Conservation (phyloP, 2,113 vertebrate species). For the Anarrhichthys ocellatus region DNA sequence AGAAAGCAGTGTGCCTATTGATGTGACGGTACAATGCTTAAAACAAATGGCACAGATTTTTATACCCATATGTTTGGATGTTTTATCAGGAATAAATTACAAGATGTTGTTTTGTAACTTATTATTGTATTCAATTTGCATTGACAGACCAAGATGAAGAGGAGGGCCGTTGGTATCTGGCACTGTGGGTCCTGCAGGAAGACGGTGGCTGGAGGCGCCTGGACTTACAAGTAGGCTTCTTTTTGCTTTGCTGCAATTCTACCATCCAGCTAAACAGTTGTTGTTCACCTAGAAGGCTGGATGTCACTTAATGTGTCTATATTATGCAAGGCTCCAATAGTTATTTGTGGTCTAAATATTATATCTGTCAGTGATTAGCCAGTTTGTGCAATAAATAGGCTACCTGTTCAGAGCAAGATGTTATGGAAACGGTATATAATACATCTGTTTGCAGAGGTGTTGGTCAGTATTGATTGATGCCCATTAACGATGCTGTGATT, state of each 20-base stretch:
- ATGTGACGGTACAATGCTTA: background rate
- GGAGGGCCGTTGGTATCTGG: constrained; percentile 98
- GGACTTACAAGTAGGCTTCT: constrained; percentile 96
- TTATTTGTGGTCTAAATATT: background rate
- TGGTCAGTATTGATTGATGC: background rate
- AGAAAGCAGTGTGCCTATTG: no score
- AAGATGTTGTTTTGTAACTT: background rate
- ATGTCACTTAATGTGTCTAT: background rate
- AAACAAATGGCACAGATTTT: background rate
- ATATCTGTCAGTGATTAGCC: background rate
- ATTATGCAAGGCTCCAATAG: background rate
- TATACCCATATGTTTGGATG: background rate
- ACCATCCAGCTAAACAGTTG: no score
- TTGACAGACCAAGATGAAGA: constrained; percentile 97
- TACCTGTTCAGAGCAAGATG: background rate
- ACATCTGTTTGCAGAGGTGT: no score
- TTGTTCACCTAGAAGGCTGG: background rate
- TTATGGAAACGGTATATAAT: background rate
- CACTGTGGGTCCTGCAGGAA: constrained; percentile 99
- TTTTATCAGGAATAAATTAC: background rate
- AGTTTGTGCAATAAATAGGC: background rate
- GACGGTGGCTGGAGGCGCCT: constrained; percentile 97
- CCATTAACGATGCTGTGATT: background rate
- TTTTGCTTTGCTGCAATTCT: background rate
- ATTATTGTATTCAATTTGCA: background rate